These are phyloP conservation scores for Caenorhabditis briggsae DNA, from an alignment of 1,140 invertebrate genomes.

Conservation along the genomic window DNA sequence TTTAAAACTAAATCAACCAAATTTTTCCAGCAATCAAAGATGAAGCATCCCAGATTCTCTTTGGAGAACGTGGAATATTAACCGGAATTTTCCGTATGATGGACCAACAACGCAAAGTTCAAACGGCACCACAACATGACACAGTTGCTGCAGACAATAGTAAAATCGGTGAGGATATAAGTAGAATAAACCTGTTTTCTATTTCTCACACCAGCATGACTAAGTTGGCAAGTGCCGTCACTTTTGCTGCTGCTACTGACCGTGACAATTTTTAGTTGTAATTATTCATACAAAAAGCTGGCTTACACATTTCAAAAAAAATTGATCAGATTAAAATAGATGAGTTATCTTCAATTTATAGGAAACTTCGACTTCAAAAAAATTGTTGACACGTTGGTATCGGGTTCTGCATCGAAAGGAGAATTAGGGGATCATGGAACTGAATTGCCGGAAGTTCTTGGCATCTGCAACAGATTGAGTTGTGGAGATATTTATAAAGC, in stretches of 20 bases:
- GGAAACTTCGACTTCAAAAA: constrained; percentile 71
- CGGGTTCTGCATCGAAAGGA: constrained; percentile 69
- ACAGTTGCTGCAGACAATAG: constrained; percentile 47
- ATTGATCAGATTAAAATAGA: background rate
- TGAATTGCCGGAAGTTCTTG: constrained; percentile 75
- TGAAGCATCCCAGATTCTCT: constrained; percentile 67
- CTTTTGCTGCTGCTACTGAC: constrained; percentile 18
- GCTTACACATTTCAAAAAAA: constrained; percentile 16
- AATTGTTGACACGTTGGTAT: constrained; percentile 72
- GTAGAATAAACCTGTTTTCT: constrained; percentile 30
- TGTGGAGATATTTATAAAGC: constrained; percentile 78
- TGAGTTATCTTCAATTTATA: background rate
- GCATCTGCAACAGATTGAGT: constrained; percentile 75
- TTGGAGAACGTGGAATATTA: constrained; percentile 72
- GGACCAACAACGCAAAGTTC: constrained; percentile 71
- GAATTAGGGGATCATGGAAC: constrained; percentile 76
- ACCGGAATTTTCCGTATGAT: constrained; percentile 75
- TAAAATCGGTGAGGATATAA: constrained; percentile 33
- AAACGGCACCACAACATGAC: constrained; percentile 52
- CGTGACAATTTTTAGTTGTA: constrained; percentile 19
- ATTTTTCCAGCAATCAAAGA: constrained; percentile 52
- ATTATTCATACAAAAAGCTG: constrained; percentile 44
- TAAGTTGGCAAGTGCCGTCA: constrained; percentile 36
- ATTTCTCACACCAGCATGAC: constrained; percentile 22
- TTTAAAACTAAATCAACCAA: no score